These are phyloP conservation scores for Macropodus opercularis DNA, from an alignment of 2,797 vertebrate species.

Conservation along the genomic window DNA sequence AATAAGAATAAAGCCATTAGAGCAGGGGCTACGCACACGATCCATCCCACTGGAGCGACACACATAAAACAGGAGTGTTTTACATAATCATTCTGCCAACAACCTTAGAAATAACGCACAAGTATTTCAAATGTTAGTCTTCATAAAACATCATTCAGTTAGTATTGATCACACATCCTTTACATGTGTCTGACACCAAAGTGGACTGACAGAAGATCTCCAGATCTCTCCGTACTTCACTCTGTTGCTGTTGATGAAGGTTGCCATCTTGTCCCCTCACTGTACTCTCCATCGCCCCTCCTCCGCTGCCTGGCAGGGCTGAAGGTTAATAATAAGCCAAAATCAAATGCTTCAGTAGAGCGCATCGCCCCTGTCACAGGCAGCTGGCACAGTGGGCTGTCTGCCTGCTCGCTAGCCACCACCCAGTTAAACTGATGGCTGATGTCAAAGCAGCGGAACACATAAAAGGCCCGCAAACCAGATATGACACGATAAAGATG, in stretches of 20 bases:
- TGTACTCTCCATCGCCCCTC: constrained; percentile 13
- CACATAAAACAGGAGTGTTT: too few relatives aligned
- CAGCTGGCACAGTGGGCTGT: constrained; percentile 37
- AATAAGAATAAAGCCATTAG: neutral
- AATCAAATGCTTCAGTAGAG: constrained; percentile 53
- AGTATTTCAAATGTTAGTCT: neutral
- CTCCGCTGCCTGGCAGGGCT: constrained; percentile 16
- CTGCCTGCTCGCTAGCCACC: constrained; percentile 25
- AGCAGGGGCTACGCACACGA: neutral
- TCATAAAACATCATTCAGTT: neutral
- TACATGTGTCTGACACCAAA: neutral
- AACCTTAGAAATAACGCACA: too few relatives aligned
- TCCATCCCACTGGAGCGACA: too few relatives aligned
- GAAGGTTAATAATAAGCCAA: constrained; percentile 61
- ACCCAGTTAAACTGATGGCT: constrained; percentile 38
- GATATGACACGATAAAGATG: constrained; percentile 51
- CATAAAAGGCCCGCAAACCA: constrained; percentile 47
- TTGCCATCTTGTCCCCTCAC: constrained; percentile 56
- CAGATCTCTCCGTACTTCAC: constrained; percentile 15
- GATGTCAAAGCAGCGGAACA: constrained; percentile 22
- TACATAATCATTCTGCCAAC: neutral
- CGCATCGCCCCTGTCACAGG: constrained; percentile 26
- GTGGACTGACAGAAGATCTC: neutral
- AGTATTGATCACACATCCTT: neutral
- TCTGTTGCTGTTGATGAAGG: constrained; percentile 37